Evolutionary conservation across 2,113 vertebrate species (phyloP).

Genomic region (Crotalus tigris): DNA sequence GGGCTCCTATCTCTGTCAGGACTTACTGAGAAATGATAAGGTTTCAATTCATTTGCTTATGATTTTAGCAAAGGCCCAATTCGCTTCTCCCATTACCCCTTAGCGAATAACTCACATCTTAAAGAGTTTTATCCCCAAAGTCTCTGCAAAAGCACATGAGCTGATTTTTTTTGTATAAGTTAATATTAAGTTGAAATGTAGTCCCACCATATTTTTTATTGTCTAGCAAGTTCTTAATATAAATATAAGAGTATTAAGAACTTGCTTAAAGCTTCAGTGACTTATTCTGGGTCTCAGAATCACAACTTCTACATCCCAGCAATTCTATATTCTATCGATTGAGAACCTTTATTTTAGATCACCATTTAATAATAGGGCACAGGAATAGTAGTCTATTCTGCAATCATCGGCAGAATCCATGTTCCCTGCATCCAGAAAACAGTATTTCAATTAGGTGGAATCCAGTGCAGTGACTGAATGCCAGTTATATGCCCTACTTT

Average conservation of each 20-base stretch:
- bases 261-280: background rate
- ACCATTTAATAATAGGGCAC: background rate
- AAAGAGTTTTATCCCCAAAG: background rate
- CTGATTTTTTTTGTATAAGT: background rate
- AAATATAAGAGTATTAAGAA: background rate
- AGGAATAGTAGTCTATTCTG: background rate
- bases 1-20: background rate
- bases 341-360: background rate
- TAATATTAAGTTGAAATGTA: background rate
- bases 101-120: background rate
- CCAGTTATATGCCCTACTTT: background rate
- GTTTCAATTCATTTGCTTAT: background rate
- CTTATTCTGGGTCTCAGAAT: background rate
- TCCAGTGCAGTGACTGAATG: background rate
- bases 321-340: background rate
- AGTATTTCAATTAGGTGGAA: background rate
- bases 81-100: background rate
- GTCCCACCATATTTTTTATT: background rate
- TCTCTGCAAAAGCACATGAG: background rate
- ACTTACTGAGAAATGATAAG: background rate
- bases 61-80: background rate
- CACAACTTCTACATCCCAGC: background rate
- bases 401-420: background rate
- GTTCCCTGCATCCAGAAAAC: too few species aligned
- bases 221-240: background rate